Percentiles rank a stretch among this genome's conserved stretches.
Conservation (phyloP, 2,797 vertebrate species). For the Lithobates sylvaticus region DNA sequence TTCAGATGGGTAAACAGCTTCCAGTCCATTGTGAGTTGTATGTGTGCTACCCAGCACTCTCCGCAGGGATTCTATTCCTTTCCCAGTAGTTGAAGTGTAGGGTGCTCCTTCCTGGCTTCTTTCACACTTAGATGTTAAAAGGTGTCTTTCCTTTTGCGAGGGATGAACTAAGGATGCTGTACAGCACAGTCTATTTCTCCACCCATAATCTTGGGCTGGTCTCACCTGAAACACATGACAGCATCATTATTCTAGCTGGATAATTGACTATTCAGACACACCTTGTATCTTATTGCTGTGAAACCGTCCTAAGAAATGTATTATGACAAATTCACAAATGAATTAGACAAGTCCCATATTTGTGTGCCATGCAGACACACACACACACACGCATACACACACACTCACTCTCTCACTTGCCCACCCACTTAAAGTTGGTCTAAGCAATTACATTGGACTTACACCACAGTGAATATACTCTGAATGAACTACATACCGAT, state of each 20-base stretch:
- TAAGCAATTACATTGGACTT: background rate
- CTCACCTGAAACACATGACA: slow-evolving; percentile 77
- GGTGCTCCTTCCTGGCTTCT: slow-evolving; percentile 64
- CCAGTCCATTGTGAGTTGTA: slow-evolving; percentile 77
- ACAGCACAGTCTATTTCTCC: slow-evolving; percentile 78
- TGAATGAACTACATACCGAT: background rate
- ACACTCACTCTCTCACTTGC: too few species aligned
- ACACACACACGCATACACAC: background rate
- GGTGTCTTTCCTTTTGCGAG: slow-evolving; percentile 71
- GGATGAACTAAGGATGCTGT: slow-evolving; percentile 76
- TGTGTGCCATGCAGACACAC: background rate
- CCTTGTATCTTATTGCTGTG: slow-evolving; percentile 83
- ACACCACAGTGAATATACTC: background rate
- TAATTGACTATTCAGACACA: slow-evolving; percentile 77
- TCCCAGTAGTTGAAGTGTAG: slow-evolving; percentile 65
- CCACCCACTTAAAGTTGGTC: background rate
- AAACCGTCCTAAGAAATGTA: slow-evolving; percentile 63
- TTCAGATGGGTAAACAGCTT: slow-evolving; percentile 72
- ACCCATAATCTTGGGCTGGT: slow-evolving; percentile 78
- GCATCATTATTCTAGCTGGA: slow-evolving; percentile 79
- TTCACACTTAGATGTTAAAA: slow-evolving; percentile 71
- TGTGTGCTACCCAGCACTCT: slow-evolving; percentile 62
- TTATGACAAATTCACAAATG: slow-evolving; percentile 31
- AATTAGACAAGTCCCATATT: slow-evolving; percentile 1
- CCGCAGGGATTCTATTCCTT: slow-evolving; percentile 62